Conservation (phyloP, 1,140 invertebrate genomes). For the Dinoponera quadriceps region DNA sequence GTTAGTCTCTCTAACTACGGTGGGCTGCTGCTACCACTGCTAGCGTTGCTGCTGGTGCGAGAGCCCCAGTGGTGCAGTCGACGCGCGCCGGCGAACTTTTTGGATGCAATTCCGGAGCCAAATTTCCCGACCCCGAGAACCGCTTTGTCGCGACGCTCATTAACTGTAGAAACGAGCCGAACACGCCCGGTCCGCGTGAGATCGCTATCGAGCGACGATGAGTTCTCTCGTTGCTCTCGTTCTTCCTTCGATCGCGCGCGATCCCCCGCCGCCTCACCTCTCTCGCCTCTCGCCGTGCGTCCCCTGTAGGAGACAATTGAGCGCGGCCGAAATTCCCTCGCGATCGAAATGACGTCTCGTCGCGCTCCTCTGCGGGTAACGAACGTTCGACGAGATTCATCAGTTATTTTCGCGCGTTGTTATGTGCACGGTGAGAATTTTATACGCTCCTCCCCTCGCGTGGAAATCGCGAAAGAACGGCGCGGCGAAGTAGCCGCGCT, state of each 20-base stretch:
- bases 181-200: neutral
- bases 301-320: too few species aligned
- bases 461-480: neutral
- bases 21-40: neutral
- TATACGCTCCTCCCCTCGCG: neutral
- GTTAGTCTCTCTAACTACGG: slow-evolving; percentile 41
- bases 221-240: neutral
- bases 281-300: too few species aligned
- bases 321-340: too few species aligned
- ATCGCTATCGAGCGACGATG: neutral
- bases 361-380: too few species aligned
- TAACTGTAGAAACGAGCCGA: slow-evolving; percentile 20
- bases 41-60: too few species aligned
- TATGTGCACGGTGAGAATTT: neutral
- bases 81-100: slow-evolving; percentile 59
- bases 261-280: too few species aligned
- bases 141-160: slow-evolving; percentile 31
- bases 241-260: neutral
- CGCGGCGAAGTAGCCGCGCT: neutral
- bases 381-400: too few species aligned
- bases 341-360: too few species aligned
- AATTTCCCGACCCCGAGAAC: slow-evolving; percentile 4
- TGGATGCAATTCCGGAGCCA: slow-evolving; percentile 48
- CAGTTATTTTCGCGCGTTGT: too few species aligned
- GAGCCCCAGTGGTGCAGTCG: slow-evolving; percentile 60